phyloP scores from a whole-genome alignment of 2,888 invertebrate species.

The Lasioglossum calceatum region DNA sequence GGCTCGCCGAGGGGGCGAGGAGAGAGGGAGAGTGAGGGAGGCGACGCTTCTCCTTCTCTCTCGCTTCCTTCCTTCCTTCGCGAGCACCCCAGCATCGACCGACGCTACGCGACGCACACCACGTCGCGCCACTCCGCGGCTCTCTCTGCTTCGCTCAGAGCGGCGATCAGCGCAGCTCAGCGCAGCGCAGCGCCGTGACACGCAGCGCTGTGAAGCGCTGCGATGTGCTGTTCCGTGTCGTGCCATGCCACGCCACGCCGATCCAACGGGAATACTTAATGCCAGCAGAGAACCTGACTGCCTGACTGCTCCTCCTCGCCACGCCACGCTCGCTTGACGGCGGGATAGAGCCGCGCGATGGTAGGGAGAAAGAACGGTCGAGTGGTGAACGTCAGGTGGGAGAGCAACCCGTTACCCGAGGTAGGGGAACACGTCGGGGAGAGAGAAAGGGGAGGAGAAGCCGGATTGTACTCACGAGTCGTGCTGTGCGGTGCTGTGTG shows the following conservation, averaged over 20 bases:
- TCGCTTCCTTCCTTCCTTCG: constrained; percentile 67
- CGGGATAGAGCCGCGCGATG: constrained; percentile 72
- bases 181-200: constrained; percentile 57
- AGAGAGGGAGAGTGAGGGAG: constrained; percentile 1
- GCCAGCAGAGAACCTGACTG: constrained; percentile 76
- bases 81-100: constrained; percentile 79
- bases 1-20: constrained; percentile 40
- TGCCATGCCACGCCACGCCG: constrained; percentile 50
- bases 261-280: constrained; percentile 83
- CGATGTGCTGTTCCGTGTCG: background rate
- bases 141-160: background rate
- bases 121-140: constrained; percentile 53
- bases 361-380: constrained; percentile 51
- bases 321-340: constrained; percentile 80
- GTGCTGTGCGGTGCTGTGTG: constrained; percentile 1
- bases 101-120: constrained; percentile 74
- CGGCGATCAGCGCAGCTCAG: constrained; percentile 40
- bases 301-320: constrained; percentile 76
- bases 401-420: constrained; percentile 24
- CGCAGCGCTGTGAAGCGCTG: constrained; percentile 45
- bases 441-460: constrained; percentile 27
- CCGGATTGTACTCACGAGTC: constrained; percentile 54
- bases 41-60: constrained; percentile 55
- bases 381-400: constrained; percentile 40
- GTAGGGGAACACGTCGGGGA: constrained; percentile 7